Conservation (phyloP, 1,140 invertebrate genomes). For the Schlechtendalia chinensis region DNA sequence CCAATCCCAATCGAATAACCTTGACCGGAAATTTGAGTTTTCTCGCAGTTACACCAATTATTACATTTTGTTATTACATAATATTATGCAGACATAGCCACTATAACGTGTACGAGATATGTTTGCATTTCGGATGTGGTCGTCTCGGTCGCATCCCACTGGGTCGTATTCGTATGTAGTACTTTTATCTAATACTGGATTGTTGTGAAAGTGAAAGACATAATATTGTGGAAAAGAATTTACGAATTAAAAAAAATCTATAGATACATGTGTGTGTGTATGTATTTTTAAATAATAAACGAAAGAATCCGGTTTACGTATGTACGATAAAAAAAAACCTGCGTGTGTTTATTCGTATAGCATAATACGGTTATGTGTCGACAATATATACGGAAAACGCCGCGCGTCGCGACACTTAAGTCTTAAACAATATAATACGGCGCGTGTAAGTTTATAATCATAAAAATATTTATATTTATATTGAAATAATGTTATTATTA, state of each 20-base stretch:
- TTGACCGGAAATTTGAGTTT: conserved; percentile 42
- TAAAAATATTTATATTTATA: neutral
- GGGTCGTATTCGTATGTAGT: neutral
- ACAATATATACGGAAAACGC: neutral
- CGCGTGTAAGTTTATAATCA: neutral
- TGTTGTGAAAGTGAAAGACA: conserved; percentile 37
- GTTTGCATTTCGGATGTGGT: neutral
- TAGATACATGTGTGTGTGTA: neutral
- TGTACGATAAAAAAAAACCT: neutral
- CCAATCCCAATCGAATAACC: conserved; percentile 29
- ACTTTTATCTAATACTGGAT: conserved; percentile 15
- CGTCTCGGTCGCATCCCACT: neutral
- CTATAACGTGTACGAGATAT: neutral
- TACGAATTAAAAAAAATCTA: neutral
- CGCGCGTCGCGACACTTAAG: neutral
- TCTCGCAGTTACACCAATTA: conserved; percentile 42
- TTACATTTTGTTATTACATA: conserved; percentile 35
- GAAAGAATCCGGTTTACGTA: neutral
- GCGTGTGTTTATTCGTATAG: no score
- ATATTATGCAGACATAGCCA: neutral
- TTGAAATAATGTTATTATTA: neutral
- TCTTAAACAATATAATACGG: neutral
- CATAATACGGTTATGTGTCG: neutral
- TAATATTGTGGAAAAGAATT: conserved; percentile 5
- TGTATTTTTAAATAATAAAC: neutral